These are phyloP conservation scores for Chloromyia formosa DNA, from an alignment of 2,888 invertebrate species.

Conservation along the genomic window DNA sequence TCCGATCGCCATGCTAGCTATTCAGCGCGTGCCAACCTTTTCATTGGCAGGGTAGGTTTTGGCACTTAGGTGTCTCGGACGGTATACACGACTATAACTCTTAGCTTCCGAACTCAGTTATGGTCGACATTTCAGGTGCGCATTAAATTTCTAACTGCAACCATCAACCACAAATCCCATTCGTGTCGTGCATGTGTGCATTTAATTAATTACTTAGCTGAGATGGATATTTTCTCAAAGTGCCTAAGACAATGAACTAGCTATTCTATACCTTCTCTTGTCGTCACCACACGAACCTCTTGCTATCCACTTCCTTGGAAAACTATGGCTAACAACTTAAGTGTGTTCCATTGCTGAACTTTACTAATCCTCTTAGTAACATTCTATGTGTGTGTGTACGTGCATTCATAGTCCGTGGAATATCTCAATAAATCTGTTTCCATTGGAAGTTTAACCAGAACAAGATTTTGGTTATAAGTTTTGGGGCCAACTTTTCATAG, in stretches of 20 bases:
- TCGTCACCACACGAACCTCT: not conserved
- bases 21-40: no score
- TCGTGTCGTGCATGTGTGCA: constrained; percentile 48
- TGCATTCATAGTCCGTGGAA: constrained; percentile 47
- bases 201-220: constrained; percentile 50
- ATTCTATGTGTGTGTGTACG: constrained; percentile 35
- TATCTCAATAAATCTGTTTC: constrained; percentile 50
- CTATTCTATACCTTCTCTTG: not conserved
- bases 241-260: not conserved
- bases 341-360: constrained; percentile 47
- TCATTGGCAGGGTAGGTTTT: no score
- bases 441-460: constrained; percentile 49
- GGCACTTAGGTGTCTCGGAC: no score
- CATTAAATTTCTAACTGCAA: no score
- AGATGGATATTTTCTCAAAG: constrained; percentile 24
- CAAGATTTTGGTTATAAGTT: constrained; percentile 50
- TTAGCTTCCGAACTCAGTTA: no score
- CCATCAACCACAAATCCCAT: constrained; percentile 46
- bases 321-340: constrained; percentile 45
- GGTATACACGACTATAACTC: no score
- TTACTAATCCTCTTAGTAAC: constrained; percentile 49
- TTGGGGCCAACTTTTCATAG: constrained; percentile 45
- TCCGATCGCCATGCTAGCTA: no score
- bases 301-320: constrained; percentile 17
- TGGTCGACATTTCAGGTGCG: no score